phyloP scores from a whole-genome alignment of 2,797 vertebrate species.

The Rhyacichthys aspro region DNA sequence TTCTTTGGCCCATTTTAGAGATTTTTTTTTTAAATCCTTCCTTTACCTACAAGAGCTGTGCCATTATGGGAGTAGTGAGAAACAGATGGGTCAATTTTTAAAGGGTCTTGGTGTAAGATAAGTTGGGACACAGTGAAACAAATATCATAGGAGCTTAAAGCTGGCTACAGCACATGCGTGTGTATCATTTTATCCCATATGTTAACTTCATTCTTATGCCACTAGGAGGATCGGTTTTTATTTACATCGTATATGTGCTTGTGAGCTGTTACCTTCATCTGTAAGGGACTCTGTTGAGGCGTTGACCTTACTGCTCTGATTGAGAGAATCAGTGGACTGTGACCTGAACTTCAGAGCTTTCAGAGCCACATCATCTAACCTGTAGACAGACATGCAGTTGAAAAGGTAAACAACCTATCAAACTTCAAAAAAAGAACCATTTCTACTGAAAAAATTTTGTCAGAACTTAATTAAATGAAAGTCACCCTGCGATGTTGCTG shows the following conservation, averaged over 20 bases:
- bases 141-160: background rate
- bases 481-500: conserved; percentile 93
- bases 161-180: background rate
- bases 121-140: too few relatives aligned
- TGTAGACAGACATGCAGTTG: conserved; percentile 48
- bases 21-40: too few relatives aligned
- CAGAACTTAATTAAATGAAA: background rate
- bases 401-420: background rate
- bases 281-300: conserved; percentile 92
- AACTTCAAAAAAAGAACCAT: background rate
- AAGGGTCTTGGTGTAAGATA: too few relatives aligned
- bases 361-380: conserved; percentile 85
- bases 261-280: conserved; percentile 85
- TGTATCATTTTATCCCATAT: background rate
- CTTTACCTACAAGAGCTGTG: too few relatives aligned
- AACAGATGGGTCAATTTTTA: too few relatives aligned
- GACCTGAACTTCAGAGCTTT: conserved; percentile 86
- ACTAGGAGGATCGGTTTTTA: too few relatives aligned
- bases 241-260: background rate
- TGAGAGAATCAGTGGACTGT: conserved; percentile 91
- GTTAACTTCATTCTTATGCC: background rate
- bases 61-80: too few relatives aligned
- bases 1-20: too few relatives aligned
- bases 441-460: background rate
- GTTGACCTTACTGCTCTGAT: conserved; percentile 88